phyloP scores from a whole-genome alignment of 2,797 vertebrate genomes.

The Pseudochaenichthys georgianus region DNA sequence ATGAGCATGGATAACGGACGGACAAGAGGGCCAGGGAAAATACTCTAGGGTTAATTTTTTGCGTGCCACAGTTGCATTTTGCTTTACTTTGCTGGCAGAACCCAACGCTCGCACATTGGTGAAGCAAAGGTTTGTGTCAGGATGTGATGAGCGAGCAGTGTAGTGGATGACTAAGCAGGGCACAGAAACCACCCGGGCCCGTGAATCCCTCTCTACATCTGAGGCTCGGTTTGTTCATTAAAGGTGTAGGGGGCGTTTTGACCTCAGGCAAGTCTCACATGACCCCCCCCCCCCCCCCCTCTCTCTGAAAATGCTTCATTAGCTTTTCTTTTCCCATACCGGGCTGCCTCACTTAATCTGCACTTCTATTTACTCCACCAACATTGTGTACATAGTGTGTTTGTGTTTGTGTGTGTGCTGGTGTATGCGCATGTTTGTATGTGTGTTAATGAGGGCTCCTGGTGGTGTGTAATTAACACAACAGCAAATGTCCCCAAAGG shows the following conservation, averaged over 20 bases:
- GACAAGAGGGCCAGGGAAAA: conserved; percentile 44
- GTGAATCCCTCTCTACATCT: conserved; percentile 38
- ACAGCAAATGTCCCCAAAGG: conserved; percentile 85
- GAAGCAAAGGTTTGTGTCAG: conserved; percentile 53
- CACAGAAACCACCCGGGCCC: conserved; percentile 39
- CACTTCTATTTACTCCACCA: conserved; percentile 39
- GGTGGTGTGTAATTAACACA: conserved; percentile 87
- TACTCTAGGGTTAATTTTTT: conserved; percentile 74
- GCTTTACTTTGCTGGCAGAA: conserved; percentile 57
- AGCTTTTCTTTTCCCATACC: conserved; percentile 55
- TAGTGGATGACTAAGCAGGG: conserved; percentile 73
- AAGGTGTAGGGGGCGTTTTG: conserved; percentile 61
- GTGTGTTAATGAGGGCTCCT: conserved; percentile 84
- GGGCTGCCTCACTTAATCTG: conserved; percentile 55
- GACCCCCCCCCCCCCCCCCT: conserved; percentile 61
- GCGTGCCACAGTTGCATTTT: conserved; percentile 52
- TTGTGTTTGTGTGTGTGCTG: conserved; percentile 52
- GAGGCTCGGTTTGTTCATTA: conserved; percentile 66
- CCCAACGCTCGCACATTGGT: conserved; percentile 41
- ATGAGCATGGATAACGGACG: conserved; percentile 58
- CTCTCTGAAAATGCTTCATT: conserved; percentile 68
- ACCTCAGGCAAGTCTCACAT: conserved; percentile 63
- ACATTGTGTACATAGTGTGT: conserved; percentile 61
- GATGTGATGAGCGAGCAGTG: conserved; percentile 55
- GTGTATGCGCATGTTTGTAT: conserved; percentile 59